Base-by-base conservation (phyloP, 2,113 vertebrate species). In the Thomomys bottae region DNA sequence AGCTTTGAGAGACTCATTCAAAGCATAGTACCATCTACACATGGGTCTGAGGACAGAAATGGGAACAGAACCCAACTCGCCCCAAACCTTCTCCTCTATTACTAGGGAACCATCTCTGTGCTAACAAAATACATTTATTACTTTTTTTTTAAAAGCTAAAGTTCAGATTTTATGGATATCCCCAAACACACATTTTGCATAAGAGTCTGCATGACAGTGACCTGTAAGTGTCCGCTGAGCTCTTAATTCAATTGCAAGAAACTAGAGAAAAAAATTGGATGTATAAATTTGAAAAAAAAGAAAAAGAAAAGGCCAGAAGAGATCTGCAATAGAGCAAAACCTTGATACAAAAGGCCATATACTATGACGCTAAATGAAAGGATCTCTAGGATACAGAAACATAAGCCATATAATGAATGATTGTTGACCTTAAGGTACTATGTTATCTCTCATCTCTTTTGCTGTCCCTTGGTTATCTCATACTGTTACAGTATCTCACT, bases 231-330 rank as follows among this genome's bases (percentile, higher is more conserved):
- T 18, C 30, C 14, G 49, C 49, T 42, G 49, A 14, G 61, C 75
- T 93, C 45, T 83, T 72, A 26, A 90, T 34, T 83, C 45, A 57
- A 72, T 73, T 68, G 61, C 76, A 45, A 34, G 76, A 87, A 28
- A 30, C n/a, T 17, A 3, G 34, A 30, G 3, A 36, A 14, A 84
- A 84, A 24, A 59, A 49, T 34, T 30, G 64, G 10, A 4, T 90
- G 28, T 4, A 17, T 34, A 71, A 71, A 86, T 49, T 77, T 67
- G 21, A 9, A 88, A 28, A 36, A 5, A 26, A 21, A 24, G 21
- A 9, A 88, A 28, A 36, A 4, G 24, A 17, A 24, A 26, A n/a
- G 14, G 5, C 14, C n/a, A n/a, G n/a, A n/a, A n/a, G n/a, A n/a
- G n/a, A n/a, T n/a, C n/a, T n/a, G n/a, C n/a, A n/a, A n/a, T n/a